Evolutionary conservation across 2,888 invertebrate genomes (phyloP).

Genomic region (Oasisia sp.): DNA sequence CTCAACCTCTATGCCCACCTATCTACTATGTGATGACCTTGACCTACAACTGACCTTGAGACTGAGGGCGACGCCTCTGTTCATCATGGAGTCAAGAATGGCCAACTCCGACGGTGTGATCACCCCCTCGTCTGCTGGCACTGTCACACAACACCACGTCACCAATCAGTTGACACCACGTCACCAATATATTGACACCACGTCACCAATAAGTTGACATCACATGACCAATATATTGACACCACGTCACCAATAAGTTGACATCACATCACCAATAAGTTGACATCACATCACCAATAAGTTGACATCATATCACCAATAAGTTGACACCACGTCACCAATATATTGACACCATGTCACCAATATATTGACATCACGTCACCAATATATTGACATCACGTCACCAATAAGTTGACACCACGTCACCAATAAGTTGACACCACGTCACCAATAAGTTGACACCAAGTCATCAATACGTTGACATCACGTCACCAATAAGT

Average conservation of each 20-base stretch:
- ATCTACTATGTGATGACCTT: neutral
- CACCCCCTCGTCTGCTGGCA: slow-evolving; percentile 46
- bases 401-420: neutral
- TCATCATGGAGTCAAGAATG: slow-evolving; percentile 59
- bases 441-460: neutral
- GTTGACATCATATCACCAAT: neutral
- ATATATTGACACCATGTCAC: neutral
- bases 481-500: too few relatives aligned
- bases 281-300: too few relatives aligned
- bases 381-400: too few relatives aligned
- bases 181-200: neutral
- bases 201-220: neutral
- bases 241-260: neutral
- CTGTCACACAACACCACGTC: neutral
- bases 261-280: neutral
- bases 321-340: neutral
- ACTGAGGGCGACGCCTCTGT: slow-evolving; percentile 61
- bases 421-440: neutral
- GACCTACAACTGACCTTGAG: slow-evolving; percentile 52
- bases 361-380: neutral
- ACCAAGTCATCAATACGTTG: neutral
- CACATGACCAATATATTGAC: too few relatives aligned
- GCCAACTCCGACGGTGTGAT: slow-evolving; percentile 62
- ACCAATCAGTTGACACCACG: neutral
- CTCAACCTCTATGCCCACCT: too few relatives aligned